Evolutionary conservation across 2,888 invertebrate species (phyloP), one percentile per base, ranked within the genome.

Genomic region (Bellardia pandia): DNA sequence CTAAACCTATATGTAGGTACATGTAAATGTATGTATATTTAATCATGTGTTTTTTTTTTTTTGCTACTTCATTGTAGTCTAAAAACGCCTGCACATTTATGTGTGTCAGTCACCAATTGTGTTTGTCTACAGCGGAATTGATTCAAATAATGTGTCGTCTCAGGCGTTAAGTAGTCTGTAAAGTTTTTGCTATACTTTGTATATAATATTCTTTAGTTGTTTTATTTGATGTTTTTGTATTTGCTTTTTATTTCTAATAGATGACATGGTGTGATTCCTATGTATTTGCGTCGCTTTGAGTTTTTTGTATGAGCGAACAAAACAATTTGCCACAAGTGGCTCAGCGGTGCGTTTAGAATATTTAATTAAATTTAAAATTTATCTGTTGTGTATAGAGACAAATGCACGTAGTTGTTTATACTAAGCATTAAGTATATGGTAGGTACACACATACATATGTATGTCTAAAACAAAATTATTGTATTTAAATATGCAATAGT

Each of bases 241-340:
- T 16, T 51, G n/a, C 23, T 58, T 66, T 66, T 75, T 33, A 64
- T 53, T 84, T 81, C 84, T 56, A 84, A 81, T 81, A 66, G 74
- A 81, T 74, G 80, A 64, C 81, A 75, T 75, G 74, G 87, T 81
- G 77, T 85, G 85, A 85, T 78, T 74, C 76, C 74, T 75, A 81
- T 78, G 81, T 42, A 69, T 87, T 85, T 81, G 87, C 77, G 74
- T 78, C 60, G 53, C 69, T 62, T 85, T 48, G 23, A 3, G 51
- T 53, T 7, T 13, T 33, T 71, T 72, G 48, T 71, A 16, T 30
- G 62, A 72, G 66, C 51, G 56, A 79, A 76, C 68, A 85, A 77
- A 85, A 87, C 87, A 85, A 87, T 87, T 87, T 85, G 87, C 87
- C 85, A 87, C 87, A 87, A 87, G 87, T 87, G 87, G 84, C 85